Percentiles rank a stretch among this genome's conserved stretches.
phyloP scores from a whole-genome alignment of 2,797 vertebrate genomes.

The Muraenolepis orangiensis region DNA sequence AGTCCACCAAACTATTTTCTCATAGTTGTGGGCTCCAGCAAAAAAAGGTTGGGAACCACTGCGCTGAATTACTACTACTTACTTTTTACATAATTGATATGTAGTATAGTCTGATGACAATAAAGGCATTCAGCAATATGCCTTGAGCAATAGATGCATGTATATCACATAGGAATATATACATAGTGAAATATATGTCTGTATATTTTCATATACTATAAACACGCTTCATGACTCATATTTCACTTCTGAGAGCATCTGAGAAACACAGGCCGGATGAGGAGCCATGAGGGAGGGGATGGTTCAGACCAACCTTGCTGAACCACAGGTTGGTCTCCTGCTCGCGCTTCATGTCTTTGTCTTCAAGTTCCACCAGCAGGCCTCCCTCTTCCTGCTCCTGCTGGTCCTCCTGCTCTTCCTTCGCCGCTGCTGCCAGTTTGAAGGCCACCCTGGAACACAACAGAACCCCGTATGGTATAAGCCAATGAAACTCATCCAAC shows the following conservation, averaged over 20 bases:
- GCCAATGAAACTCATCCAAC: neutral
- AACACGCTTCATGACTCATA: neutral
- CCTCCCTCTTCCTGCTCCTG: slow-evolving; percentile 73
- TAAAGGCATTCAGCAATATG: too few species aligned
- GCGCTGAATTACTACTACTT: too few species aligned
- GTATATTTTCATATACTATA: neutral
- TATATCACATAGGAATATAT: too few species aligned
- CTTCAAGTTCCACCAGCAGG: slow-evolving; percentile 84
- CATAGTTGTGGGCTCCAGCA: too few species aligned
- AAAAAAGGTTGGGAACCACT: too few species aligned
- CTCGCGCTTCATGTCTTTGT: slow-evolving; percentile 78
- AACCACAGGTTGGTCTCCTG: slow-evolving; percentile 88
- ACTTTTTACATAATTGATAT: too few species aligned
- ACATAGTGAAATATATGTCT: too few species aligned
- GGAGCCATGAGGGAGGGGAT: neutral
- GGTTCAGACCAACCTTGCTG: slow-evolving; percentile 78
- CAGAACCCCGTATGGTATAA: neutral
- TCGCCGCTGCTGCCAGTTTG: slow-evolving; percentile 25
- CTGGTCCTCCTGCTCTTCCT: slow-evolving; percentile 59
- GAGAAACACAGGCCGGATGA: neutral
- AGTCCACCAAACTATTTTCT: too few species aligned
- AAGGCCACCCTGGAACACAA: slow-evolving; percentile 66
- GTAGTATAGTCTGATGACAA: too few species aligned
- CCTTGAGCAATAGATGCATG: too few species aligned
- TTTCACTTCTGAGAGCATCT: neutral